Base-by-base conservation (phyloP, 2,888 invertebrate species). In the Pharmacophagus antenor region DNA sequence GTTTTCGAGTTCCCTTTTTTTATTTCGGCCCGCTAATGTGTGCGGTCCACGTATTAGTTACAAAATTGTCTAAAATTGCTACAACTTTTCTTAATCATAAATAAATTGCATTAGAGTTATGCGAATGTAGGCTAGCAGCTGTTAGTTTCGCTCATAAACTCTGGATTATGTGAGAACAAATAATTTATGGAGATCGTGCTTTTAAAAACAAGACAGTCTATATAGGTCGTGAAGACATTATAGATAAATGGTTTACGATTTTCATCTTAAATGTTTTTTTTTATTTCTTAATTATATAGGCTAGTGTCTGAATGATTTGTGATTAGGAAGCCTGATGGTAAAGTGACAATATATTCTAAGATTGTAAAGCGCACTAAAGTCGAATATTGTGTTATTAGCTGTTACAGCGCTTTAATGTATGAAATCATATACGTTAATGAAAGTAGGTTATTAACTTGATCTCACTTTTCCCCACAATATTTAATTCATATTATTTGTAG, bases 11-110 rank as follows among this genome's bases (percentile, higher is more conserved):
- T 64, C 66, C 72, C 74, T 73, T 75, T 68, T 74, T 69, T 70
- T 68, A n/a, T 66, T 54, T 64, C 65, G 58, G 63, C 63, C 61
- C 66, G 66, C 74, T 70, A 68, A 73, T 78, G 85, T 76, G 80
- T 78, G 85, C 76, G 80, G 82, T 80, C 83, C 58, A 68, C 68
- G 61, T 72, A 67, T 71, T 70, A 69, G 70, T 75, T 79, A 75
- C 74, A 67, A 76, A 78, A 76, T 75, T 71, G 72, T 69, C 70
- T 75, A 74, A 74, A 78, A 80, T 73, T 71, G 68, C 76, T 72
- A 67, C 67, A 67, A 75, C 70, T 68, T 65, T 66, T 62, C 67
- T 76, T 80, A 80, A 82, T 84, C 82, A 82, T 68, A 72, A 75
- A 76, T 76, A 76, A 79, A 79, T 77, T 76, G 71, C 67, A 66